phyloP scores from a whole-genome alignment of 2,797 vertebrate species.

The Scolopax rusticola region DNA sequence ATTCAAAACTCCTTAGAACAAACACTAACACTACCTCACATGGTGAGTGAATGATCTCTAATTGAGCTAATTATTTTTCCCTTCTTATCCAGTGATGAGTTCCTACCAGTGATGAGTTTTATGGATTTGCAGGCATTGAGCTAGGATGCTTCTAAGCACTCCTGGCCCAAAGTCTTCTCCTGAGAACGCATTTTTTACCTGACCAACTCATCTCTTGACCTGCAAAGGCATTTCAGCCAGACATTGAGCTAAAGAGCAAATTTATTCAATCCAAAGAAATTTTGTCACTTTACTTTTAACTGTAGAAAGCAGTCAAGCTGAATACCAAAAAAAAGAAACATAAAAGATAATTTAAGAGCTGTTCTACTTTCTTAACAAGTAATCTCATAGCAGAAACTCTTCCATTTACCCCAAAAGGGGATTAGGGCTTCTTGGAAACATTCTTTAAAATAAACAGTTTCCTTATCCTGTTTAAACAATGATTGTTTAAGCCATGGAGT shows the following conservation, averaged over 20 bases:
- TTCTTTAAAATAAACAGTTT: constrained; percentile 28
- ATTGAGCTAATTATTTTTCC: background rate
- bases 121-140: background rate
- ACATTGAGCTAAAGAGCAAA: background rate
- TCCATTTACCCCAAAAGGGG: constrained; percentile 8
- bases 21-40: background rate
- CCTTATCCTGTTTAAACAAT: constrained; percentile 27
- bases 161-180: background rate
- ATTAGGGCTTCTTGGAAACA: constrained; percentile 36
- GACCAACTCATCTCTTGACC: background rate
- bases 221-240: background rate
- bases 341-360: too few relatives aligned
- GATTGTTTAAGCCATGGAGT: constrained; percentile 12
- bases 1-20: background rate
- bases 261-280: background rate
- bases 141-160: background rate
- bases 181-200: background rate
- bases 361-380: background rate
- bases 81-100: background rate
- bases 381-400: background rate
- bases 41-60: background rate
- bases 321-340: too few relatives aligned
- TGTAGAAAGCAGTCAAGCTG: too few relatives aligned
- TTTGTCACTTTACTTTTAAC: background rate
- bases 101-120: background rate